phyloP scores from a whole-genome alignment of 1,140 invertebrate species.

The Drosophila jambulina region DNA sequence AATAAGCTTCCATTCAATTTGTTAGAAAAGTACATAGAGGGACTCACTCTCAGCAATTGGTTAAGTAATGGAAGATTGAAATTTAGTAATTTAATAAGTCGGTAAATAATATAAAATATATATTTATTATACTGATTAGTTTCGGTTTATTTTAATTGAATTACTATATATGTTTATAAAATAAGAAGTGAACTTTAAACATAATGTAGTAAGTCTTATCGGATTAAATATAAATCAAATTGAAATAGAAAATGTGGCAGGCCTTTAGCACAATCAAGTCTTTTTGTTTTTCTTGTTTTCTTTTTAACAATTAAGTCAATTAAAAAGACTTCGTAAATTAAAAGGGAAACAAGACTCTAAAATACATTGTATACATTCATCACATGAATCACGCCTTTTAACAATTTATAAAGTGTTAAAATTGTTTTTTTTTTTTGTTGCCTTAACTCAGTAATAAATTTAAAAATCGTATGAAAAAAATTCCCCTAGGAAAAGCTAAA shows the following conservation, averaged over 20 bases:
- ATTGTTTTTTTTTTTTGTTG: neutral
- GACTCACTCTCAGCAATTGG: neutral
- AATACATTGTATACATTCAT: conserved; percentile 6
- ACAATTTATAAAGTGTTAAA: neutral
- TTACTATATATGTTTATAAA: too few species aligned
- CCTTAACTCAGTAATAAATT: neutral
- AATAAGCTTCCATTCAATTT: neutral
- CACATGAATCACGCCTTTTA: neutral
- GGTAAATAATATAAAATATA: too few species aligned
- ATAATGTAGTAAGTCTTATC: too few species aligned
- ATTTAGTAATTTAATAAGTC: too few species aligned
- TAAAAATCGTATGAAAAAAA: neutral
- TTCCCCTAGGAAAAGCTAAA: conserved; percentile 4
- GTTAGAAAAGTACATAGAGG: neutral
- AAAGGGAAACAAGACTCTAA: neutral
- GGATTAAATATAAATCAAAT: too few species aligned
- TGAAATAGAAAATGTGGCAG: too few species aligned
- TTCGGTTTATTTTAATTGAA: too few species aligned
- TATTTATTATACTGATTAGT: too few species aligned
- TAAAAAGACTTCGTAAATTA: neutral
- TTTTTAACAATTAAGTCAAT: neutral
- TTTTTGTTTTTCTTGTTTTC: too few species aligned
- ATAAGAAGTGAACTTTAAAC: too few species aligned
- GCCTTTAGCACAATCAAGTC: too few species aligned
- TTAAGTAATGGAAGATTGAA: neutral